These are phyloP conservation scores for Alligator mississippiensis DNA, from an alignment of 2,113 vertebrate genomes.

Conservation along the genomic window DNA sequence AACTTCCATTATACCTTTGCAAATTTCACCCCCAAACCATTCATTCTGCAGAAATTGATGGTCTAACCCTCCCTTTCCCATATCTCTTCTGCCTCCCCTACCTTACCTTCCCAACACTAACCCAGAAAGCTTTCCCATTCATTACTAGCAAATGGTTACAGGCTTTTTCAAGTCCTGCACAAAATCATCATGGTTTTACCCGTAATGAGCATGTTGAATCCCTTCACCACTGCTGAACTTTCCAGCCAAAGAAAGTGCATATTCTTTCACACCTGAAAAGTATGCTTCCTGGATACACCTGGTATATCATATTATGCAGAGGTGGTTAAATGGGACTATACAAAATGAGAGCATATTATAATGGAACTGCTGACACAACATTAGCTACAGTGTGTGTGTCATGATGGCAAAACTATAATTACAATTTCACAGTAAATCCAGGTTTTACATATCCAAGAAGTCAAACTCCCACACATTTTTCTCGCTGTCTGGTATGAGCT, in stretches of 20 bases:
- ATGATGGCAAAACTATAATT: slow-evolving; percentile 67
- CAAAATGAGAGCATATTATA: slow-evolving; percentile 48
- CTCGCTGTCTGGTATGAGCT: slow-evolving; percentile 36
- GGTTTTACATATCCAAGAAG: slow-evolving; percentile 56
- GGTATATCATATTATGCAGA: background rate
- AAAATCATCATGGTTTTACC: background rate
- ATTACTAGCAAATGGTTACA: background rate
- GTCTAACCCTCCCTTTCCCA: background rate
- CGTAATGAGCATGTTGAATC: background rate
- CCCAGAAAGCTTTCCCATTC: background rate
- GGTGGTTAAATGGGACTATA: slow-evolving; percentile 31
- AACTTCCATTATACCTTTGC: background rate
- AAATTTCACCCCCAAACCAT: background rate
- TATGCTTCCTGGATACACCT: slow-evolving; percentile 30
- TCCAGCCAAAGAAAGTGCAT: background rate
- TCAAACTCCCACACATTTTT: slow-evolving; percentile 57
- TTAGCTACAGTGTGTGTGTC: slow-evolving; percentile 31
- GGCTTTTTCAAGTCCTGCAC: background rate
- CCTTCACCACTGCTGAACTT: background rate
- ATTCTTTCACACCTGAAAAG: slow-evolving; percentile 44
- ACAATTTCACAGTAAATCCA: slow-evolving; percentile 54
- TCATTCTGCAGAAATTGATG: background rate
- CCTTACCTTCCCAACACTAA: background rate
- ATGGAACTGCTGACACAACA: slow-evolving; percentile 61
- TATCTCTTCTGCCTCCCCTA: rapidly evolving